Conservation (phyloP, 1,140 invertebrate genomes). For the Caenorhabditis tropicalis region DNA sequence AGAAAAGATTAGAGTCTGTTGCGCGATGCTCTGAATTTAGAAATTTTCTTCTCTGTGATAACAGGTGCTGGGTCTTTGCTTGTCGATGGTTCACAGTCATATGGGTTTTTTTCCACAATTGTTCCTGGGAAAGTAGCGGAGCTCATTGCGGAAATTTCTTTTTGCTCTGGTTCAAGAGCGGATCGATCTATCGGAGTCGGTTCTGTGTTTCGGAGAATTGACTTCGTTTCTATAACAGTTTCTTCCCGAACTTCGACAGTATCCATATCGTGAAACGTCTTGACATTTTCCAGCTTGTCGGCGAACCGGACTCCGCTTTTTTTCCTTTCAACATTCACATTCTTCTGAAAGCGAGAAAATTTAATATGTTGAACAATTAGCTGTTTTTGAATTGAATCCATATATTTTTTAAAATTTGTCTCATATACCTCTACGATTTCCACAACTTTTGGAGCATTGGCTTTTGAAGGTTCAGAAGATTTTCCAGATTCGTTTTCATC, state of each 20-base stretch:
- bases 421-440: neutral
- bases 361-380: too few species aligned
- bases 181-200: neutral
- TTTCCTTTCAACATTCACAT: neutral
- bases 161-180: neutral
- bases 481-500: neutral
- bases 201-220: slow-evolving; percentile 1
- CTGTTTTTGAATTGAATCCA: too few species aligned
- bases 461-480: neutral
- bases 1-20: neutral
- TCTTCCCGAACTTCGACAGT: neutral
- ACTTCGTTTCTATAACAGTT: neutral
- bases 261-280: neutral
- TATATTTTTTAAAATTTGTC: too few species aligned
- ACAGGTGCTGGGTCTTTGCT: slow-evolving; percentile 21
- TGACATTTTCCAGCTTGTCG: neutral
- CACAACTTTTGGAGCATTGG: neutral
- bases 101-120: slow-evolving; percentile 13
- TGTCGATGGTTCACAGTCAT: slow-evolving; percentile 15
- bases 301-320: slow-evolving; percentile 14
- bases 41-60: slow-evolving; percentile 15
- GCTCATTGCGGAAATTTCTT: slow-evolving; percentile 6
- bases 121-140: neutral
- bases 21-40: slow-evolving; percentile 1
- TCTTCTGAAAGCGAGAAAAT: neutral